Evolutionary conservation across 2,888 invertebrate species (phyloP), one percentile per base, ranked within the genome.

Genomic region (Yponomeuta plumbellus): DNA sequence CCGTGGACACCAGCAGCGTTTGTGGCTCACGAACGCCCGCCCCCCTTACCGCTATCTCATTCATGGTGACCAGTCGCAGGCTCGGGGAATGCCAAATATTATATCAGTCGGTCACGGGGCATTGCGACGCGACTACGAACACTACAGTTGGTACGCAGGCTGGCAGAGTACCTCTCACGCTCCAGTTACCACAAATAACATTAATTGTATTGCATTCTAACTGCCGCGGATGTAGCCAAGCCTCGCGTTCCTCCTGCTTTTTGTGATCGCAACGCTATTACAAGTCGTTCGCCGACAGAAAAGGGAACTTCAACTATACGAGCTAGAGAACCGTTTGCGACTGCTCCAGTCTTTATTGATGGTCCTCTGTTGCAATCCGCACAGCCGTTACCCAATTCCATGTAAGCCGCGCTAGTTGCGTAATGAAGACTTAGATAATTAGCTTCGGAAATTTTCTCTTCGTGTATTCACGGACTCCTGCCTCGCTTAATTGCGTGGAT

Each of bases 151-250:
- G 76, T 86, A 82, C 86, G 84, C 79, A 77, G 58, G 61, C 80
- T 40, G 73, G 81, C 78, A 82, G 83, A 88, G 44, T 86, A 85
- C 88, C 83, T 89, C 89, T 87, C 89, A 90, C 89, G 90, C 89
- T 88, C 90, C 84, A 89, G 81, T 90, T 90, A 83, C 78, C 80
- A 77, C 83, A 81, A 87, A 89, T 68, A 84, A 80, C 83, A 83
- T 81, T 84, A 84, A 88, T 88, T 87, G 82, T 88, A 75, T 83
- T 86, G 80, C 83, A 80, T 85, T 85, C 84, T 83, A 70, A 70
- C 74, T 76, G 77, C 57, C 59, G 72, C 78, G 79, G 79, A 80
- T 83, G 79, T 67, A 59, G 44, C 44, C 44, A 52, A 17, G 44
- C 44, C 44, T 13, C 20, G 57, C 26, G 65, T 57, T 56, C 52